Evolutionary conservation across 2,113 vertebrate species (phyloP), one percentile per base, ranked within the genome.

Genomic region (Rousettus leschenaultii): DNA sequence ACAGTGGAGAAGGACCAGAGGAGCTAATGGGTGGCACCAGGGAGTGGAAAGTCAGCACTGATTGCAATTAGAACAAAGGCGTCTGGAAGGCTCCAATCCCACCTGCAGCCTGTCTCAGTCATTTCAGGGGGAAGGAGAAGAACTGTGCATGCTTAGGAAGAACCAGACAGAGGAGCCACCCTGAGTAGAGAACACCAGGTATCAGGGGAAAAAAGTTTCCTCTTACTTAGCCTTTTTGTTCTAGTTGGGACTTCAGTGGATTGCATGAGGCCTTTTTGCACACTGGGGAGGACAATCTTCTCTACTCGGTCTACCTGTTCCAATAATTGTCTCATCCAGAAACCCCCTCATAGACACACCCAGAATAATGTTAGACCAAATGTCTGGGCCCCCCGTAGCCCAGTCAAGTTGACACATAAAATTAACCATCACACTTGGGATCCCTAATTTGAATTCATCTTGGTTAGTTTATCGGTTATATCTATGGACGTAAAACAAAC

Each of bases 31-130:
- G 63, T 78, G 88, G 77, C 45, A 80, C 66, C n/a, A 13, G 55
- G 10, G 30, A 61, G 79, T 73, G 83, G 59, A 75, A 91, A 86
- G 88, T 87, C 94, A 86, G 93, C 35, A 48, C 77, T 65, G 78
- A 71, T 82, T 95, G 88, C 79, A 96, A n/a, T 90, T 63, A 93
- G 82, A 92, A 96, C 75, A 94, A 91, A 96, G 70, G 93, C 94
- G 74, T 53, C 63, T 89, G 77, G 85, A 80, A 95, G 86, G 5
- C 22, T 70, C 65, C 35, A n/a, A 55, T 83, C 74, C 82, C 95
- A 57, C 82, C 96, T 94, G 84, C 22, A 26, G 43, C 40, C 35
- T 35, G 65, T 70, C 68, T 73, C 82, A 74, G 57, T 61, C 51
- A 3, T 13, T 92, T 63, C 10, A 51, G 7, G 78, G 71, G 80